A percentile compares a stretch with the other conserved stretches of the same genome.
Evolutionary conservation across 1,140 invertebrate genomes (phyloP).

Genomic region (Hirudo medicinalis): DNA sequence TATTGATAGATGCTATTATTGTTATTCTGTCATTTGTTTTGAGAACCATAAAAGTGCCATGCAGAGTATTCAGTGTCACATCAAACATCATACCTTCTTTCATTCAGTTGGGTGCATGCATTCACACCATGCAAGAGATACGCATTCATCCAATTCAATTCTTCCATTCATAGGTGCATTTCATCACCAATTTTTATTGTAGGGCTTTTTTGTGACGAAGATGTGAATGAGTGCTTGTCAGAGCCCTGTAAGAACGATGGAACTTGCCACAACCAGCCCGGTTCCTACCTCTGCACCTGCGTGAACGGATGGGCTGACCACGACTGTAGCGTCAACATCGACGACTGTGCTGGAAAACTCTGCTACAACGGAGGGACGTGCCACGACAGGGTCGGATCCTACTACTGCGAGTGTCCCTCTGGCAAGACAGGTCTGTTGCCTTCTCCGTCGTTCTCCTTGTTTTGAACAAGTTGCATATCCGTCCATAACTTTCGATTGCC

Average conservation of each 20-base stretch:
- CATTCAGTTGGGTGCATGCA: no score
- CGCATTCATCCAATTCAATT: no score
- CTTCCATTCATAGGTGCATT: no score
- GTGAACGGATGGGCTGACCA: slow-evolving; percentile 78
- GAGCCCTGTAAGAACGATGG: slow-evolving; percentile 86
- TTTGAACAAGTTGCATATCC: no score
- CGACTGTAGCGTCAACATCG: slow-evolving; percentile 79
- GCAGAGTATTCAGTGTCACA: no score
- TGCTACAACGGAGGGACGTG: slow-evolving; percentile 95
- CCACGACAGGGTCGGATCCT: slow-evolving; percentile 86
- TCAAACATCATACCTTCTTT: no score
- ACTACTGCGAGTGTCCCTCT: slow-evolving; percentile 82
- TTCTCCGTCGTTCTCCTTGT: no score
- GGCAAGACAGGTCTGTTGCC: slow-evolving; percentile 69
- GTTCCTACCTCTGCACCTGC: slow-evolving; percentile 85
- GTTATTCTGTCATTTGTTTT: no score
- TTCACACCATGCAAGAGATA: no score
- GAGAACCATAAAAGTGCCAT: no score
- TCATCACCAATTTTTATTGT: not conserved
- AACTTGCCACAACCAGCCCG: slow-evolving; percentile 80
- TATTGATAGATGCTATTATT: no score
- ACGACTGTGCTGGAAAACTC: slow-evolving; percentile 41
- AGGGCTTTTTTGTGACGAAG: slow-evolving; percentile 23
- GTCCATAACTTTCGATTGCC: no score
- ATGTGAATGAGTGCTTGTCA: slow-evolving; percentile 59